Evolutionary conservation across 2,113 vertebrate species (phyloP).

Genomic region (Saguinus midas): DNA sequence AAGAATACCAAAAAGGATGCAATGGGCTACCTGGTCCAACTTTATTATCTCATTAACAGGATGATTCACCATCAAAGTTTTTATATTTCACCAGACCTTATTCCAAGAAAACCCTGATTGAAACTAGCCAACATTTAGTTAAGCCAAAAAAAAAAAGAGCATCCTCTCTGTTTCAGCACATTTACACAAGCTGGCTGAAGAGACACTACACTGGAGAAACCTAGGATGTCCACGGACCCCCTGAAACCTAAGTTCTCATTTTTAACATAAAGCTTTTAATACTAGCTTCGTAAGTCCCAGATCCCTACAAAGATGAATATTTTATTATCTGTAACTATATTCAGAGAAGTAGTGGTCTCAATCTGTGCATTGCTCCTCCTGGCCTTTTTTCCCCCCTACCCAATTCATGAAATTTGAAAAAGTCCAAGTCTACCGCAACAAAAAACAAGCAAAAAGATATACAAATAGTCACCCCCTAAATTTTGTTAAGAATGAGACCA

Average conservation of each 20-base stretch:
- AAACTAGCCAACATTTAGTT: neutral
- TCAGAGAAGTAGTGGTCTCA: neutral
- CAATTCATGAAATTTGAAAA: no score
- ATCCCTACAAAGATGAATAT: neutral
- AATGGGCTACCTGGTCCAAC: neutral
- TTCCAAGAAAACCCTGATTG: neutral
- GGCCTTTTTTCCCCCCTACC: neutral
- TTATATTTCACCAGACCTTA: neutral
- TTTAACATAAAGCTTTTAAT: neutral
- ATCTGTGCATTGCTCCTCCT: neutral
- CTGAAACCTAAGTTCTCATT: neutral
- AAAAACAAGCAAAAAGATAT: no score
- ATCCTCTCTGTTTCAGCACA: neutral
- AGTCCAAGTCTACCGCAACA: no score
- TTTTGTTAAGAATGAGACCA: no score
- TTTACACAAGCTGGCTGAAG: neutral
- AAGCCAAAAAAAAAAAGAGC: neutral
- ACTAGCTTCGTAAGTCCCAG: neutral
- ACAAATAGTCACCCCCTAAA: no score
- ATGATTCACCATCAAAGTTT: neutral
- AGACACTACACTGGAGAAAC: neutral
- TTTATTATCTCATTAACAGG: neutral
- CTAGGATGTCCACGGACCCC: neutral
- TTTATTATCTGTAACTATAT: neutral
- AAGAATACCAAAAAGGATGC: neutral